These are phyloP conservation scores for Tinea trinotella DNA, from an alignment of 2,888 invertebrate species.

Conservation along the genomic window DNA sequence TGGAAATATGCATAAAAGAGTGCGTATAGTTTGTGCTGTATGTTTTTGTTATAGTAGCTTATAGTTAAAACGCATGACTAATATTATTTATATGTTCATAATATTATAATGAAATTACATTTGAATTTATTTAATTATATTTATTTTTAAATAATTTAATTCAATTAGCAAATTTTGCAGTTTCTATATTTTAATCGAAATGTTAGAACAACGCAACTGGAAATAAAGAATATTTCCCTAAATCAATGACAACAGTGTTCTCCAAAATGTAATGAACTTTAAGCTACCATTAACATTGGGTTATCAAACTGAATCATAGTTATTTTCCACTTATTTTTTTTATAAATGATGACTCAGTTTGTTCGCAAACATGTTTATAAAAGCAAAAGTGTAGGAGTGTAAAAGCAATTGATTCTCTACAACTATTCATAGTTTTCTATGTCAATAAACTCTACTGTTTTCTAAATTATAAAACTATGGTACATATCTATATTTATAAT, in stretches of 20 bases:
- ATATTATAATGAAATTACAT: too few species aligned
- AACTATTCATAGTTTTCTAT: neutral
- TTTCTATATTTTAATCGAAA: too few species aligned
- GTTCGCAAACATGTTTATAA: neutral
- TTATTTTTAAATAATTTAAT: too few species aligned
- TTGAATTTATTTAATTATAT: too few species aligned
- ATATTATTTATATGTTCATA: too few species aligned
- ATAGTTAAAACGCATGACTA: too few species aligned
- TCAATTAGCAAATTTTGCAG: too few species aligned
- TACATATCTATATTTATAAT: too few species aligned
- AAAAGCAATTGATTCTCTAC: neutral
- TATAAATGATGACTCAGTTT: constrained; percentile 1
- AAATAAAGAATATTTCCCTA: too few species aligned
- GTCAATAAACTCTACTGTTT: neutral
- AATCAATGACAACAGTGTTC: neutral
- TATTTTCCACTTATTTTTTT: neutral
- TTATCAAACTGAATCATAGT: neutral
- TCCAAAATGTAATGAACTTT: neutral
- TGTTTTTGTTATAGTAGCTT: too few species aligned
- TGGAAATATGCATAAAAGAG: neutral
- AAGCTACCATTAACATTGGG: neutral
- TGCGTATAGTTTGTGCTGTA: neutral
- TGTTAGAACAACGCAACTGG: too few species aligned
- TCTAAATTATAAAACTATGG: too few species aligned
- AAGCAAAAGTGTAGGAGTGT: constrained; percentile 12